Base-by-base conservation (phyloP, 1,140 invertebrate genomes). In the Panonychus citri region DNA sequence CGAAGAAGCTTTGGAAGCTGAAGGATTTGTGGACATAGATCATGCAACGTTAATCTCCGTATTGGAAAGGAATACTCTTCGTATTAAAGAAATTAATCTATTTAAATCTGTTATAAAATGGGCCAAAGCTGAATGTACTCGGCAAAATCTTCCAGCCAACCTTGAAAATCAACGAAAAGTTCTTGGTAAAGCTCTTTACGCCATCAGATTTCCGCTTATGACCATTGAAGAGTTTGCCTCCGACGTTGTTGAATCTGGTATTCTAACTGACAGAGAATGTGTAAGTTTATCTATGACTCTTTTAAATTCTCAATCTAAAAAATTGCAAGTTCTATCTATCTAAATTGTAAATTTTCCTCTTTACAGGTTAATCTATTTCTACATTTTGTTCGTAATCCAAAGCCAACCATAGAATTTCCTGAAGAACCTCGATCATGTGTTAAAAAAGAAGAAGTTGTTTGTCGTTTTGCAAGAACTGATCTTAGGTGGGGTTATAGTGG, bases 131-230 rank as follows among this genome's bases (percentile, higher is more conserved):
- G 82, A 87, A 68, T 88, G 84, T 66, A 64, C 69, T 12, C 70
- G 81, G 21, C 74, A 78, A 43, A 76, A 78, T 57, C 58, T 84
- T 26, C 70, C 77, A 1, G 66, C 77, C 0, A 80, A 75, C n/a
- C 73, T 78, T 0, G 77, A 78, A 53, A 53, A 71, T 63, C 81
- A 80, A 69, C 72, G 82, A 56, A 53, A 64, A 56, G 64, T 65
- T 21, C 66, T 85, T 59, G 84, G 83, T 34, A 76, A 77, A 66
- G 81, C 83, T 42, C 72, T 90, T 62, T 83, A 85, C 69, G 72
- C 88, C 43, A 82, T 91, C 62, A 77, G 86, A 61, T 81, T 91
- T 61, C 85, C 87, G 8, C 84, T 84, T 10, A 90, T 90, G 86
- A 78, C 77, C 37, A 70, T 90, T 57, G 83, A 87, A 62, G 85